Percentiles rank a stretch among this genome's conserved stretches.
phyloP scores from a whole-genome alignment of 2,797 vertebrate species.

The Fistularia commersonii region DNA sequence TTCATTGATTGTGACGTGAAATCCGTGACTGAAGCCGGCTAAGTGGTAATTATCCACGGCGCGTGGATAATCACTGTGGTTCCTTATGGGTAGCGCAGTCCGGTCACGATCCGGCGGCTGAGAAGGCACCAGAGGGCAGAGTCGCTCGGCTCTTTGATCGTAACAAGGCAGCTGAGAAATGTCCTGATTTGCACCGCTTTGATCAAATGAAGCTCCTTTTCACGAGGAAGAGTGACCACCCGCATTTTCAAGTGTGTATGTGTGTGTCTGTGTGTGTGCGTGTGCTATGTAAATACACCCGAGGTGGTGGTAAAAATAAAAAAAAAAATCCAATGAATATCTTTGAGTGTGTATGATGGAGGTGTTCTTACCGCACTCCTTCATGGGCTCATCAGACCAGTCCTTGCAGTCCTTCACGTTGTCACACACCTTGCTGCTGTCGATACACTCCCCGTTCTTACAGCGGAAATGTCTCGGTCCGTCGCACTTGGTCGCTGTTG shows the following conservation, averaged over 20 bases:
- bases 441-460: constrained; percentile 94
- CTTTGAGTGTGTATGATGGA: neutral
- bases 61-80: constrained; percentile 28
- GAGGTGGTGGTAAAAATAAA: constrained; percentile 1
- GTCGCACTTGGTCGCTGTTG: constrained; percentile 88
- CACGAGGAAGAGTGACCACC: constrained; percentile 31
- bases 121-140: constrained; percentile 45
- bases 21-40: constrained; percentile 33
- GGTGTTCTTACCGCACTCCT: constrained; percentile 87
- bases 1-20: constrained; percentile 21
- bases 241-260: constrained; percentile 30
- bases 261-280: constrained; percentile 3
- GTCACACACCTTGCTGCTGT: constrained; percentile 92
- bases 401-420: constrained; percentile 92
- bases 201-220: constrained; percentile 52
- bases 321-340: constrained; percentile 7
- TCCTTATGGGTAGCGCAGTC: constrained; percentile 44
- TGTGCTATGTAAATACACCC: constrained; percentile 2
- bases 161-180: constrained; percentile 50
- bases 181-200: constrained; percentile 44
- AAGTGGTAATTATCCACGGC: constrained; percentile 53
- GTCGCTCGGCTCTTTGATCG: constrained; percentile 56
- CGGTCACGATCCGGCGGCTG: constrained; percentile 42
- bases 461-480: constrained; percentile 90
- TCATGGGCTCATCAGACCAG: constrained; percentile 94